These are phyloP conservation scores for Lobophora halterata DNA, from an alignment of 2,888 invertebrate genomes.

Conservation along the genomic window DNA sequence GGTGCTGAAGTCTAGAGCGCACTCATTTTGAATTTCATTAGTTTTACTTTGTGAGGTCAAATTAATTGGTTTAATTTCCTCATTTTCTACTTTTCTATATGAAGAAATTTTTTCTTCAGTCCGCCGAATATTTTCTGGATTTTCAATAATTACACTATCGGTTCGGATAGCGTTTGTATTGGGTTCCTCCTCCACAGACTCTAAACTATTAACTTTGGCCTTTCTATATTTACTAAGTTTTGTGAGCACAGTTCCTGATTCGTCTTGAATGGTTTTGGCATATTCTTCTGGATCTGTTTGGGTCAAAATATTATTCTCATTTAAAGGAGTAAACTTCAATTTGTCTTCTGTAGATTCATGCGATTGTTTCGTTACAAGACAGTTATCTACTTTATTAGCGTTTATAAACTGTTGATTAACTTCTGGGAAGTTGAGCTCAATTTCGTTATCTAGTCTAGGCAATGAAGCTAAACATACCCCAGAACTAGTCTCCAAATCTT, in stretches of 20 bases:
- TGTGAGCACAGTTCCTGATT: conserved; percentile 51
- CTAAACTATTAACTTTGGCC: conserved; percentile 40
- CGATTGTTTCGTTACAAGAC: conserved; percentile 5
- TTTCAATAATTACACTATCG: conserved; percentile 74
- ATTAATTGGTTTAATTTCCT: conserved; percentile 36
- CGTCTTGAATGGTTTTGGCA: conserved; percentile 20
- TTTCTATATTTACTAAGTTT: conserved; percentile 71
- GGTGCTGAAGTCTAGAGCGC: conserved; percentile 62
- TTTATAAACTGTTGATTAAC: conserved; percentile 76
- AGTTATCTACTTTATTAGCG: conserved; percentile 60
- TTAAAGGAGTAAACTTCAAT: background rate
- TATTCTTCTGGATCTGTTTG: conserved; percentile 2
- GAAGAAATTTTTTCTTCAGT: conserved; percentile 38
- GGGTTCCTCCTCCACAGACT: conserved; percentile 32
- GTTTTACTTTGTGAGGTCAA: conserved; percentile 40
- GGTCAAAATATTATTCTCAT: conserved; percentile 11
- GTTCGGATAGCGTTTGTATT: conserved; percentile 49
- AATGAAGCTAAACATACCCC: conserved; percentile 70
- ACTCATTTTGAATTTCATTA: conserved; percentile 32
- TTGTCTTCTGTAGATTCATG: conserved; percentile 1
- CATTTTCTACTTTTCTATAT: conserved; percentile 6
- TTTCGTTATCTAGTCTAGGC: conserved; percentile 71
- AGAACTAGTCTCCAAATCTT: conserved; percentile 69
- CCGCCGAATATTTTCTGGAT: conserved; percentile 62
- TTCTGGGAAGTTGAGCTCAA: conserved; percentile 73